These are phyloP conservation scores for Eriosoma lanigerum DNA, from an alignment of 1,140 invertebrate species.

Conservation along the genomic window DNA sequence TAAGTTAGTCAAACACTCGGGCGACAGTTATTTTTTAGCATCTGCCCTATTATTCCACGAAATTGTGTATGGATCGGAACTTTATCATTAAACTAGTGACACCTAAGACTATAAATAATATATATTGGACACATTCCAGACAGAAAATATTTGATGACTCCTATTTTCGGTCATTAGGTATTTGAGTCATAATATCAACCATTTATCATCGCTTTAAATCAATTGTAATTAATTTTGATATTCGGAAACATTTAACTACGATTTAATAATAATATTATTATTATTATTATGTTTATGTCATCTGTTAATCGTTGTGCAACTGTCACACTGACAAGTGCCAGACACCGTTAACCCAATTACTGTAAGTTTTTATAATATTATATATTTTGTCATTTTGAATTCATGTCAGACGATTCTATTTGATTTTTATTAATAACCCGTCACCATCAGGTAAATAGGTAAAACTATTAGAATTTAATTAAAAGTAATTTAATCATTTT, in stretches of 20 bases:
- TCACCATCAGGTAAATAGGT: background rate
- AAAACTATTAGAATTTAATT: background rate
- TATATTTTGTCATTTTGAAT: background rate
- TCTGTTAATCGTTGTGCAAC: background rate
- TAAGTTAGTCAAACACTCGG: background rate
- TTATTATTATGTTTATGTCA: background rate
- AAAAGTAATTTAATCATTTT: background rate
- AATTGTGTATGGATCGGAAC: background rate
- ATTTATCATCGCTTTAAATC: slow-evolving; percentile 11
- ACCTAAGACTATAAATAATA: slow-evolving; percentile 46
- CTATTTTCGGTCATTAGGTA: slow-evolving; percentile 7
- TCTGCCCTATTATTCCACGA: background rate
- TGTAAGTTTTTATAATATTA: background rate
- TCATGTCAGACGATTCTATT: background rate
- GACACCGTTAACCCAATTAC: background rate
- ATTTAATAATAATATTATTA: background rate
- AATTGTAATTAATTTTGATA: slow-evolving; percentile 6
- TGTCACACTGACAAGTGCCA: background rate
- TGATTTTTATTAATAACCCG: background rate
- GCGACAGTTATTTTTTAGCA: background rate
- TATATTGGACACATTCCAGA: background rate
- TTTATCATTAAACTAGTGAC: slow-evolving; percentile 5
- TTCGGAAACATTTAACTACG: background rate
- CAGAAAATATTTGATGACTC: background rate
- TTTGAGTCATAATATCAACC: background rate